phyloP scores from a whole-genome alignment of 2,113 vertebrate genomes.

The Spilogale gracilis region DNA sequence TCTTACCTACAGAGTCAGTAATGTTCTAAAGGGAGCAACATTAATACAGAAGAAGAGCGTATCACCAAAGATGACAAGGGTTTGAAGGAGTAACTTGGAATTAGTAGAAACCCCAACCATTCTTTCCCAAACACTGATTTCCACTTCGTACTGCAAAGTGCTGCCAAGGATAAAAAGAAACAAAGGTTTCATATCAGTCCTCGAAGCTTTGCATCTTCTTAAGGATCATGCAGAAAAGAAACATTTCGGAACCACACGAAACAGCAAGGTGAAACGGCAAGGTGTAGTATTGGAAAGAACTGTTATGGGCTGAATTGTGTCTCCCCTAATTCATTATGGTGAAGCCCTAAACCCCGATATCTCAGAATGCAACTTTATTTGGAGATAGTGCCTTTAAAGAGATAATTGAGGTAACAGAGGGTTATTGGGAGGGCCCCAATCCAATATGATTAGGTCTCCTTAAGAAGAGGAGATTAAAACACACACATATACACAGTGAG shows the following conservation, averaged over 20 bases:
- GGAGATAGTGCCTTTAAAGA: not conserved
- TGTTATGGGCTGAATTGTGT: not conserved
- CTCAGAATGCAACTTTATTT: not conserved
- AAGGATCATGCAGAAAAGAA: not conserved
- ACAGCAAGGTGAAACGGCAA: not conserved
- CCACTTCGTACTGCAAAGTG: not conserved
- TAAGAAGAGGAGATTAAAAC: not conserved
- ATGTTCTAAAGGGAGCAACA: not conserved
- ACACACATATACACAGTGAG: not conserved
- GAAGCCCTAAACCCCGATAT: not conserved
- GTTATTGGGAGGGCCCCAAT: rapidly evolving
- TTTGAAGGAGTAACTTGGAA: not conserved
- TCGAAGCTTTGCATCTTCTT: not conserved
- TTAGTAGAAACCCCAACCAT: not conserved
- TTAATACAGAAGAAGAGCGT: not conserved
- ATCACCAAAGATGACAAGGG: not conserved
- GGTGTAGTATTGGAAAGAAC: too few relatives aligned
- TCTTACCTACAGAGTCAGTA: not conserved
- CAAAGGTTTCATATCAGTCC: not conserved
- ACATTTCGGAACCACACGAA: not conserved
- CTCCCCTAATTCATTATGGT: not conserved
- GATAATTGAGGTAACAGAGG: not conserved
- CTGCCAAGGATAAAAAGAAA: not conserved
- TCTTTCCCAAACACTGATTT: not conserved
- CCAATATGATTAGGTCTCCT: not conserved